Conservation (phyloP, 2,888 invertebrate genomes). For the Stenchaetothrips biformis region DNA sequence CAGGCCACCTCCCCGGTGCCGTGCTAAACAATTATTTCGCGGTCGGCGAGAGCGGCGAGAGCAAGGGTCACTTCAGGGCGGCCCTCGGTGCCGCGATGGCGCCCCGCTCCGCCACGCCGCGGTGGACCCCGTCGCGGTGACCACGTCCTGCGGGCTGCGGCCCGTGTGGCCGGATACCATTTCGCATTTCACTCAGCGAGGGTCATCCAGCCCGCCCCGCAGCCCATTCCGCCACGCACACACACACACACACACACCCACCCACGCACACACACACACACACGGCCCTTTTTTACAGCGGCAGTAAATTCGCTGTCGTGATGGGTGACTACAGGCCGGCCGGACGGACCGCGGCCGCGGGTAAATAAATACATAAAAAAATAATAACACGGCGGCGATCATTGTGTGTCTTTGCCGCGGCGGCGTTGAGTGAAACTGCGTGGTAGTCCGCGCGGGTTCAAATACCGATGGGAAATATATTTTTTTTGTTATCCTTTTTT, state of each 20-base stretch:
- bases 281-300: constrained; percentile 29
- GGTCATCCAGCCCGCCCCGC: constrained; percentile 10
- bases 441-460: constrained; percentile 12
- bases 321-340: constrained; percentile 35
- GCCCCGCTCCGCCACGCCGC: constrained; percentile 26
- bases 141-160: constrained; percentile 28
- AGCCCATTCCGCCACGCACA: background rate
- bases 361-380: constrained; percentile 10
- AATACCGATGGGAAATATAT: no score
- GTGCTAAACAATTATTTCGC: constrained; percentile 32
- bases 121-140: constrained; percentile 30
- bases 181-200: background rate
- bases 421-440: constrained; percentile 33
- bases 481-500: background rate
- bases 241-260: no score
- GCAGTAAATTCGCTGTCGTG: constrained; percentile 31
- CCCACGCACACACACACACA: no score
- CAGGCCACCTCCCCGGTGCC: constrained; percentile 32
- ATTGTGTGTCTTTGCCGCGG: constrained; percentile 34
- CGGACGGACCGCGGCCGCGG: constrained; percentile 40
- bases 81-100: constrained; percentile 29
- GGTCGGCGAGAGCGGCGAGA: constrained; percentile 30
- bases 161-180: constrained; percentile 22
- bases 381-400: background rate
- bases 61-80: constrained; percentile 29